Percentiles rank a stretch among this genome's conserved stretches.
These are phyloP conservation scores for Cebidichthys violaceus DNA, from an alignment of 2,113 vertebrate genomes.

Conservation along the genomic window DNA sequence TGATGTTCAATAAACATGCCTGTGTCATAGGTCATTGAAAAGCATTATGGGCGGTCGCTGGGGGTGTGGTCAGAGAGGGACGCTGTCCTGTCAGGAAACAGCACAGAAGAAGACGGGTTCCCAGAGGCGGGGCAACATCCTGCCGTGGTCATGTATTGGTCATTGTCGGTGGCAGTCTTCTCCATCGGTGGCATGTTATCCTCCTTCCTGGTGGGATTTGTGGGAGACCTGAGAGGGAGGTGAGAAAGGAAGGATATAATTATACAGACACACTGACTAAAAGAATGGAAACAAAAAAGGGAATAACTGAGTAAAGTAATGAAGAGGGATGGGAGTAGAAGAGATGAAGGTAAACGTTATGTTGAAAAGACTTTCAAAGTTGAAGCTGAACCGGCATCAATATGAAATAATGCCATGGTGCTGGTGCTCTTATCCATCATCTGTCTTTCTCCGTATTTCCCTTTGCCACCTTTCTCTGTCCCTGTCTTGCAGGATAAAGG, in stretches of 20 bases:
- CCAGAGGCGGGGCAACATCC: conserved; percentile 42
- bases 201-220: conserved; percentile 94
- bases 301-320: neutral
- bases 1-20: neutral
- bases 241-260: conserved; percentile 57
- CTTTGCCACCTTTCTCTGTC: neutral
- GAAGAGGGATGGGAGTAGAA: neutral
- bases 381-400: neutral
- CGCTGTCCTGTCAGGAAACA: conserved; percentile 46
- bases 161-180: conserved; percentile 93
- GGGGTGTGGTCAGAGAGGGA: conserved; percentile 67
- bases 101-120: conserved; percentile 36
- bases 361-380: neutral
- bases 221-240: conserved; percentile 92
- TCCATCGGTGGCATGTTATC: conserved; percentile 93
- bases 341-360: neutral
- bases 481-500: conserved; percentile 88
- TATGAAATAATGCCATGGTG: neutral
- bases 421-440: neutral
- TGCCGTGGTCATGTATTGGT: conserved; percentile 90
- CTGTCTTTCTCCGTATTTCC: neutral
- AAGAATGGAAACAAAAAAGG: neutral
- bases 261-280: neutral
- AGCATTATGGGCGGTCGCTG: conserved; percentile 86
- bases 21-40: conserved; percentile 87